Percentiles rank a stretch among this genome's conserved stretches.
phyloP scores from a whole-genome alignment of 37 sponge, comb jelly and placozoan species.

The Amphimedon queenslandica region DNA sequence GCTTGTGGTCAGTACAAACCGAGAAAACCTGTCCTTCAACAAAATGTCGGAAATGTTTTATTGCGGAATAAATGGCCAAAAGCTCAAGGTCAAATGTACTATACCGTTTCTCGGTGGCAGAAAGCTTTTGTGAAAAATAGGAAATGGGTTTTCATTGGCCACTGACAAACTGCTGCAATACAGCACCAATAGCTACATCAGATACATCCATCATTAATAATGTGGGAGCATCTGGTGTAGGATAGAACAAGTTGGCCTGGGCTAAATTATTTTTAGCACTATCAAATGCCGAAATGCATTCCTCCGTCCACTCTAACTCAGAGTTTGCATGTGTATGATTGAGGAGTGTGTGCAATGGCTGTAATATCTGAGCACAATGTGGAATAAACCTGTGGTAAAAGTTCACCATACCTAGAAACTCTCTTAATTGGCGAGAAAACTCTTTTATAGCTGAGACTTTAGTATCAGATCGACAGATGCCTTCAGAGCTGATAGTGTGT shows the following conservation, averaged over 20 bases:
- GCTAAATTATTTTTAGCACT: slow-evolving; percentile 9
- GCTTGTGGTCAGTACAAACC: slow-evolving; percentile 26
- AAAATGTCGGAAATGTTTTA: slow-evolving; percentile 41
- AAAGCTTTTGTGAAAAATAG: too few relatives aligned
- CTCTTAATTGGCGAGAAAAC: neutral
- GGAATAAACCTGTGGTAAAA: slow-evolving; percentile 45
- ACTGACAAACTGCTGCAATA: neutral
- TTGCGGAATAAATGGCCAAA: slow-evolving; percentile 16
- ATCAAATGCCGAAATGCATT: slow-evolving; percentile 10
- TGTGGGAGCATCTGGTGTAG: slow-evolving; percentile 5
- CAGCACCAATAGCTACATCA: slow-evolving; percentile 13
- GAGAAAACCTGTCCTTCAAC: slow-evolving; percentile 29
- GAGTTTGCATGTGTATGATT: too few relatives aligned
- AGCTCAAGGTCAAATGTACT: slow-evolving; percentile 47
- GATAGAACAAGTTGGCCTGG: neutral
- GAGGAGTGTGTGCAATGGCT: slow-evolving; percentile 28
- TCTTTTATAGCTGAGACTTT: neutral
- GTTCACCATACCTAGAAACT: slow-evolving; percentile 36
- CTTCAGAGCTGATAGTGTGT: neutral
- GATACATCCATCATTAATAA: slow-evolving; percentile 15
- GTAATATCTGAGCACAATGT: slow-evolving; percentile 16
- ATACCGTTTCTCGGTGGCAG: slow-evolving; percentile 13
- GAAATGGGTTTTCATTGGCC: neutral
- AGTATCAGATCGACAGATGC: neutral
- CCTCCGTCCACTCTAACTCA: slow-evolving; percentile 6